Percentiles rank a stretch among this genome's conserved stretches.
phyloP scores from a whole-genome alignment of 2,888 invertebrate species.

The Melanchra persicariae region DNA sequence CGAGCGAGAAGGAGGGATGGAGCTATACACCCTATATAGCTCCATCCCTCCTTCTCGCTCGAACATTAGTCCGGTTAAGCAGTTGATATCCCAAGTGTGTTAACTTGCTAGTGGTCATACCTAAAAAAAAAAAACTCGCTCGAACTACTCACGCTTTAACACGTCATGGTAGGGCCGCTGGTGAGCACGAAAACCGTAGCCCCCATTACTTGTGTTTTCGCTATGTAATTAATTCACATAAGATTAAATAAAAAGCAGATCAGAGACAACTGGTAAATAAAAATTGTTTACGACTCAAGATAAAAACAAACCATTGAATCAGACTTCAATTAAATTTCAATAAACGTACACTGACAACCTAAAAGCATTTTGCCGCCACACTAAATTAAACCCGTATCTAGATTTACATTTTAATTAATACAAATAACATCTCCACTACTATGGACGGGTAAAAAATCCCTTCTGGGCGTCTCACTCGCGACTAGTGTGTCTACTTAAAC shows the following conservation, averaged over 20 bases:
- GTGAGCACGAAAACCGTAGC: no score
- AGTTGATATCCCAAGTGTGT: no score
- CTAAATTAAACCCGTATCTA: slow-evolving; percentile 49
- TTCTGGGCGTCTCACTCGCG: slow-evolving; percentile 51
- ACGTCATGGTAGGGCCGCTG: no score
- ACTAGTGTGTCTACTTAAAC: slow-evolving; percentile 28
- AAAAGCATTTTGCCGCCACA: slow-evolving; percentile 48
- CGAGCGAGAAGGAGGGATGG: no score
- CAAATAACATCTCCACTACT: slow-evolving; percentile 55
- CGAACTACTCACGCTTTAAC: no score
- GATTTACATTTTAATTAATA: slow-evolving; percentile 64
- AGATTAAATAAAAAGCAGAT: neutral
- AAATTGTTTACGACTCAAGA: slow-evolving; percentile 33
- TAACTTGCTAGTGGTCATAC: no score
- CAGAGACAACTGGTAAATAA: neutral
- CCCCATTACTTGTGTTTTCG: neutral
- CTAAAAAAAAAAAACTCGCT: no score
- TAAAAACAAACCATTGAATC: slow-evolving; percentile 27
- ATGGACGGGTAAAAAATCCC: slow-evolving; percentile 45
- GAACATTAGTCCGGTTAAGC: no score
- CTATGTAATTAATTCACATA: neutral
- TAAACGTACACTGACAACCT: slow-evolving; percentile 39
- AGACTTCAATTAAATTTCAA: slow-evolving; percentile 50
- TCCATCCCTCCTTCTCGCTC: no score
- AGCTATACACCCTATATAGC: no score